Percentiles rank a stretch among this genome's conserved stretches.
Conservation (phyloP, 2,888 invertebrate genomes). For the Andrena fulva region DNA sequence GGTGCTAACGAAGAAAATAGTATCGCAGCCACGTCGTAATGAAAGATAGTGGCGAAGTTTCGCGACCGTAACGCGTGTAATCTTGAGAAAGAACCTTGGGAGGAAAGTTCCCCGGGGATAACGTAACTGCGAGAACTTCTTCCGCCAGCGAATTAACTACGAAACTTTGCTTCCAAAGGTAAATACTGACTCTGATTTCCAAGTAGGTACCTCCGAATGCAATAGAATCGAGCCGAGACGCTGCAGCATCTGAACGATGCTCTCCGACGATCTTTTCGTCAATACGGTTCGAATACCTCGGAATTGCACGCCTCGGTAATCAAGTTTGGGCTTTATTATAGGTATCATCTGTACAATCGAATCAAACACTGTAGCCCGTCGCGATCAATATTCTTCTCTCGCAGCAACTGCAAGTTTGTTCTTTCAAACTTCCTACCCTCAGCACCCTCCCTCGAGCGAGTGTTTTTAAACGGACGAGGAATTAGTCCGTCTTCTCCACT, state of each 20-base stretch:
- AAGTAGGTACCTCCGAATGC: neutral
- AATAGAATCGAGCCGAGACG: neutral
- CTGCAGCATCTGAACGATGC: neutral
- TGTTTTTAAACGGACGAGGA: too few species aligned
- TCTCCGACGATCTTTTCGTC: neutral
- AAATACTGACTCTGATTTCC: constrained; percentile 9
- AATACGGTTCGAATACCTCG: neutral
- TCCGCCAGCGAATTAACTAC: constrained; percentile 5
- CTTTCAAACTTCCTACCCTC: too few species aligned
- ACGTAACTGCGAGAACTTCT: neutral
- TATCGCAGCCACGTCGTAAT: neutral
- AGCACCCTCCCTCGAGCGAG: too few species aligned
- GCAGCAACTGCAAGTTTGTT: too few species aligned
- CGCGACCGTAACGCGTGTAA: neutral
- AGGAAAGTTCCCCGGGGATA: constrained; percentile 22
- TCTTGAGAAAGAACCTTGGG: neutral
- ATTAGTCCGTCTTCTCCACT: too few species aligned
- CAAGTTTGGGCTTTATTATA: too few species aligned
- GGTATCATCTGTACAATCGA: too few species aligned
- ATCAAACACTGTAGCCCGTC: too few species aligned
- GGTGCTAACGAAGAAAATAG: constrained; percentile 1
- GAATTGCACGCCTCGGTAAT: too few species aligned
- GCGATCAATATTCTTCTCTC: too few species aligned
- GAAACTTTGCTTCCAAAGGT: constrained; percentile 14
- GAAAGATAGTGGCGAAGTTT: neutral